These are phyloP conservation scores for Amphipoea oculea DNA, from an alignment of 2,888 invertebrate species.

Conservation along the genomic window DNA sequence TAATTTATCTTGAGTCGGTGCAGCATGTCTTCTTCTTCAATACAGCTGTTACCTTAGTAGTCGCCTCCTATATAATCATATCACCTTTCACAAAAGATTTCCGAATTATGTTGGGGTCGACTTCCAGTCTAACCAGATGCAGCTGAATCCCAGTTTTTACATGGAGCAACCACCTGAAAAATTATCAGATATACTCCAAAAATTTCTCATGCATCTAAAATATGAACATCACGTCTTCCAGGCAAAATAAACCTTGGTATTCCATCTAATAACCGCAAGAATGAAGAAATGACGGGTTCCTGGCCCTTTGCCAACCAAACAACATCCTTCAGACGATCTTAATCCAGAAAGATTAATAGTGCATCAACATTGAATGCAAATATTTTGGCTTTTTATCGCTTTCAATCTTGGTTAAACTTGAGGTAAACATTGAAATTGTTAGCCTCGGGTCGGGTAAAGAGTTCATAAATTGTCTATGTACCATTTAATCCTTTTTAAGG, in stretches of 20 bases:
- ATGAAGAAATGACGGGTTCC: slow-evolving; percentile 37
- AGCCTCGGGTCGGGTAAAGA: slow-evolving; percentile 8
- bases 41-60: neutral
- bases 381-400: slow-evolving; percentile 40
- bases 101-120: neutral
- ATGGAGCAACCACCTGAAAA: neutral
- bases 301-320: slow-evolving; percentile 50
- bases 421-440: slow-evolving; percentile 29
- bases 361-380: slow-evolving; percentile 52
- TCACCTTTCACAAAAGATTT: neutral
- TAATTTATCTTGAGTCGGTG: neutral
- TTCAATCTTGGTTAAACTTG: slow-evolving; percentile 22
- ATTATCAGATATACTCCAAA: neutral
- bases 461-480: neutral
- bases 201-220: neutral
- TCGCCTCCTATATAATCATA: neutral
- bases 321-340: slow-evolving; percentile 55
- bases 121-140: neutral
- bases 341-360: slow-evolving; percentile 55
- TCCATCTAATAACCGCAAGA: slow-evolving; percentile 23
- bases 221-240: slow-evolving; percentile 13
- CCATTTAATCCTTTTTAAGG: neutral
- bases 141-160: neutral
- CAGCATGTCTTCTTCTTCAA: neutral
- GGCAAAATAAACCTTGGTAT: slow-evolving; percentile 42